Evolutionary conservation across 64 coral and sea anemone genomes (phyloP), one percentile per base, ranked within the genome.

Genomic region (Pocillopora damicornis): DNA sequence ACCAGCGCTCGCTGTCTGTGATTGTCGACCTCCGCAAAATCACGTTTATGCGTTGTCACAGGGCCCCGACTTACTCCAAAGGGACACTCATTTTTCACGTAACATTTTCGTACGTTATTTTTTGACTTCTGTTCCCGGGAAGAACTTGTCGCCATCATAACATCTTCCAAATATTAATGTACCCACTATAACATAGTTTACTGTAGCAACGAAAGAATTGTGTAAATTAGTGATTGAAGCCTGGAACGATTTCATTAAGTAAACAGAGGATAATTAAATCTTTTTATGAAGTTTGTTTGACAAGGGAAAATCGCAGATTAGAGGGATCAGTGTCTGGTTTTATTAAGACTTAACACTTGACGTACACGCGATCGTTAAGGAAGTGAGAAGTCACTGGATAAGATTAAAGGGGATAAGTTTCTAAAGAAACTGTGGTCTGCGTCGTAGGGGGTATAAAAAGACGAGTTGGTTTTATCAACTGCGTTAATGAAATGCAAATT

Each of bases 161-260:
- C 64, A 82, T 68, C 37, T 4, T 51, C 42, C 42, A 51, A 37
- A 66, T 37, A 38, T 16, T 9, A 67, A 35, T 13, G 4, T 11
- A 23, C 64, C 16, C 15, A 35, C 14, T 15, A 20, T 63, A 67
- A 42, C 3, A 37, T 20, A 42, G 37, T 16, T 35, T 20, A 22
- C 35, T 30, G 38, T 83, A 67, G 80, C 80, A 66, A 83, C 80
- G 80, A 63, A 67, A 67, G 9, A 45, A 83, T 83, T 83, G 63
- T 83, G 35, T 37, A 81, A 57, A 83, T 83, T 67, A 37, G 80
- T 68, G 80, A 83, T 83, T 42, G 37, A 83, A 67, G 61, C 80
- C 65, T 35, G 80, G 15, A 63, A 22, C 16, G 1, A 42, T 67
- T 83, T 67, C 61, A 45, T 83, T 83, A 51, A 83, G 80, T 83